Percentiles rank a stretch among this genome's conserved stretches.
These are phyloP conservation scores for Oreochromis tanganicae DNA, from an alignment of 2,113 vertebrate genomes.

Conservation along the genomic window DNA sequence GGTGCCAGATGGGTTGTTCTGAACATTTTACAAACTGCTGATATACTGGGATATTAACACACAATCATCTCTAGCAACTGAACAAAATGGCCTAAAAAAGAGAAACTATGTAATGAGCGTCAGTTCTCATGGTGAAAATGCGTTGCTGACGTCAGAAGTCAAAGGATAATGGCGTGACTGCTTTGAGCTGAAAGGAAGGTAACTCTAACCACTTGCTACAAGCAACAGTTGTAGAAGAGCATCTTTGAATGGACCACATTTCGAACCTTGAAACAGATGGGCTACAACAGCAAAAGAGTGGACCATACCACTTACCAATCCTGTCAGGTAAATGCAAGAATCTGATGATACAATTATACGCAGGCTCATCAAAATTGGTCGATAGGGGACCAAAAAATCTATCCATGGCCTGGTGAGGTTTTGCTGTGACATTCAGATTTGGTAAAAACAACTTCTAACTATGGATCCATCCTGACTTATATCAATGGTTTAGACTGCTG, in stretches of 20 bases:
- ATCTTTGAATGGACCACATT: not conserved
- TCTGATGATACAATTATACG: not conserved
- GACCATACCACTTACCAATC: not conserved
- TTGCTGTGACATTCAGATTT: not conserved
- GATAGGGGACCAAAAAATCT: rapidly evolving
- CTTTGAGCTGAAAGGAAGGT: not conserved
- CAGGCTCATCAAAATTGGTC: not conserved
- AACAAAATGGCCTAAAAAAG: rapidly evolving
- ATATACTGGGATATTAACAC: rapidly evolving
- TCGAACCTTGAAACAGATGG: not conserved
- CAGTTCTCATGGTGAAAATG: not conserved
- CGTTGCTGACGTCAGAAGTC: not conserved
- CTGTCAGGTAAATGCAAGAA: not conserved
- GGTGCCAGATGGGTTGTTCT: not conserved
- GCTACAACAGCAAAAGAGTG: not conserved
- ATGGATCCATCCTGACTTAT: not conserved
- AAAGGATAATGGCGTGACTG: not conserved
- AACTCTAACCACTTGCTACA: not conserved
- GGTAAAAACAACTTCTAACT: not conserved
- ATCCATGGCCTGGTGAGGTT: not conserved
- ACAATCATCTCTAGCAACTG: not conserved
- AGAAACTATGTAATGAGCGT: not conserved
- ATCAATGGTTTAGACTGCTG: not conserved
- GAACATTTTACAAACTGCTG: not conserved
- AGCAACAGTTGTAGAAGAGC: not conserved